These are phyloP conservation scores for Chrysodeixis includens DNA, from an alignment of 2,888 invertebrate genomes.

Conservation along the genomic window DNA sequence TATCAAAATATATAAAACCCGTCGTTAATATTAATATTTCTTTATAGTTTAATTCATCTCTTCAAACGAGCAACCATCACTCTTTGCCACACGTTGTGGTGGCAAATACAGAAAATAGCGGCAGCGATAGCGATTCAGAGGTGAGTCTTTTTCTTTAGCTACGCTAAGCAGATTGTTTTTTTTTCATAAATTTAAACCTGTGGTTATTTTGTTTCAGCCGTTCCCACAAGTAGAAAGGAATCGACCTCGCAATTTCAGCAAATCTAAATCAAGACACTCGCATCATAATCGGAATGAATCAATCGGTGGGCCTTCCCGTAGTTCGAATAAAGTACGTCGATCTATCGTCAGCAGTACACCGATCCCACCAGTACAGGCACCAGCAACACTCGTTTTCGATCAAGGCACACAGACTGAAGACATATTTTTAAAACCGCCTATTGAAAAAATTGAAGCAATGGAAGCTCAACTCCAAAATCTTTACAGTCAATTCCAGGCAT, in stretches of 20 bases:
- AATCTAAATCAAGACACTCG: constrained; percentile 8
- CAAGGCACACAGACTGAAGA: constrained; percentile 73
- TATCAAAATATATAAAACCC: too few species aligned
- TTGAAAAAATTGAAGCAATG: constrained; percentile 65
- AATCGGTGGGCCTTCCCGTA: constrained; percentile 7
- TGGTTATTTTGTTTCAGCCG: constrained; percentile 14
- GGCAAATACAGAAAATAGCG: constrained; percentile 54
- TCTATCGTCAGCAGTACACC: constrained; percentile 70
- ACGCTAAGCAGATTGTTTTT: too few species aligned
- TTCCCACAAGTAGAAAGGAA: constrained; percentile 9
- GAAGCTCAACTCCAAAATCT: constrained; percentile 63
- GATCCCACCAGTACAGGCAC: constrained; percentile 52
- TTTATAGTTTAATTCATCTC: constrained; percentile 35
- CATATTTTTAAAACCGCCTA: constrained; percentile 37
- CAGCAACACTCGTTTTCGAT: constrained; percentile 60
- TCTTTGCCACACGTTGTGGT: constrained; percentile 48
- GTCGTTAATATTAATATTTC: not conserved
- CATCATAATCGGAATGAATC: constrained; percentile 19
- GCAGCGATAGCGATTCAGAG: constrained; percentile 64
- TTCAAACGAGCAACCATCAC: constrained; percentile 24
- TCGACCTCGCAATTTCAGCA: constrained; percentile 9
- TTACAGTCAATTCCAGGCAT: constrained; percentile 62
- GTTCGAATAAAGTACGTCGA: constrained; percentile 46
- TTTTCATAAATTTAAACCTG: not conserved
- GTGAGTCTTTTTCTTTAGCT: constrained; percentile 39